Conservation (phyloP, 37 sponge, comb jelly and placozoan species). For the Amphimedon queenslandica region DNA sequence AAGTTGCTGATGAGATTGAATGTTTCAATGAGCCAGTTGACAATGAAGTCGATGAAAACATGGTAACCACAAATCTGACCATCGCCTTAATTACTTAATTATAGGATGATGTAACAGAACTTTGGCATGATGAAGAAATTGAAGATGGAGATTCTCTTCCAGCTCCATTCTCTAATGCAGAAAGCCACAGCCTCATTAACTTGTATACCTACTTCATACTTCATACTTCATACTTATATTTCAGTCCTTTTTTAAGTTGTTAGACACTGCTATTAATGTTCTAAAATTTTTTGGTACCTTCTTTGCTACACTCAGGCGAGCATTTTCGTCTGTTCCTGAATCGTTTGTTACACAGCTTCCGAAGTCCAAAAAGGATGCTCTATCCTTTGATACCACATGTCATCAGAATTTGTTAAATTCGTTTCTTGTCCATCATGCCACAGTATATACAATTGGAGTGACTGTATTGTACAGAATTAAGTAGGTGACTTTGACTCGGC, state of each 20-base stretch:
- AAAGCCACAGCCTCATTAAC: not conserved
- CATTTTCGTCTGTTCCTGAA: not conserved
- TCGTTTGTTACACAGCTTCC: constrained; percentile 3
- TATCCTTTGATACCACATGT: not conserved
- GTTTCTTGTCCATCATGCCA: constrained; percentile 21
- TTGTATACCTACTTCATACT: not conserved
- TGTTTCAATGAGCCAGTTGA: not conserved
- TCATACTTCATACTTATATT: not conserved
- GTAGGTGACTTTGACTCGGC: not conserved
- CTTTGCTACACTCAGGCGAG: not conserved
- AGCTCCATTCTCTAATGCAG: not conserved
- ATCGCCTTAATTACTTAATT: not conserved
- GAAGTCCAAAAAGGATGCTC: not conserved
- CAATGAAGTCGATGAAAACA: not conserved
- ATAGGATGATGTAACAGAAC: not conserved
- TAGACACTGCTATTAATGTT: constrained; percentile 5
- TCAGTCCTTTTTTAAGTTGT: not conserved
- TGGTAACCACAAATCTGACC: not conserved
- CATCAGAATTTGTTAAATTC: not conserved
- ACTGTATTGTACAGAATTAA: not conserved
- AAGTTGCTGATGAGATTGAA: no score
- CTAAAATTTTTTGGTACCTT: not conserved
- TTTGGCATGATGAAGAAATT: not conserved
- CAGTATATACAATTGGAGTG: constrained; percentile 3
- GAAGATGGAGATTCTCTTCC: not conserved